phyloP scores from a whole-genome alignment of 2,113 vertebrate species.

The Isurus oxyrinchus region DNA sequence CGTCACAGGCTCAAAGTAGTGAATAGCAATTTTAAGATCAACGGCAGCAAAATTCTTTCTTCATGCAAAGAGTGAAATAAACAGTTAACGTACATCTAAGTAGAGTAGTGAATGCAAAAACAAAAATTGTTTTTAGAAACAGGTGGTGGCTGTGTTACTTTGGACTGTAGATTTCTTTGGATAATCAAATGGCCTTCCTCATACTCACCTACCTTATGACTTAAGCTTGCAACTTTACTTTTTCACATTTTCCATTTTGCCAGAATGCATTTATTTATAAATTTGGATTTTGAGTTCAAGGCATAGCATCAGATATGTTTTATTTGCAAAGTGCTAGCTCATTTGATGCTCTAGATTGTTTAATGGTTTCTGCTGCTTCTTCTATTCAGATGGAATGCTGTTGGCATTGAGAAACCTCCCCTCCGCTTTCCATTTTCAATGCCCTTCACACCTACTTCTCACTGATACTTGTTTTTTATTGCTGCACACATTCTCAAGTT shows the following conservation, averaged over 20 bases:
- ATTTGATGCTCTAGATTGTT: not conserved
- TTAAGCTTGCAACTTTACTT: not conserved
- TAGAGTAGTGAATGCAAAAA: not conserved
- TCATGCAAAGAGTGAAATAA: not conserved
- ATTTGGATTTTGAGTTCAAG: not conserved
- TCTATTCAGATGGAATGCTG: not conserved
- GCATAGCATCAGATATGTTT: not conserved
- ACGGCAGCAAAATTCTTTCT: not conserved
- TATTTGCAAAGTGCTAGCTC: not conserved
- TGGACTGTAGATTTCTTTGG: not conserved
- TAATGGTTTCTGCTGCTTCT: not conserved
- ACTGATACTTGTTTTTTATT: too few species aligned
- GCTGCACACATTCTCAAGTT: not conserved
- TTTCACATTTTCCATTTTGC: not conserved
- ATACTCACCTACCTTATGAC: not conserved
- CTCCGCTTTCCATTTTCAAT: not conserved
- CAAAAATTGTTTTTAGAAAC: not conserved
- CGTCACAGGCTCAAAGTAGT: not conserved
- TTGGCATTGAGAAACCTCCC: slow-evolving; percentile 38
- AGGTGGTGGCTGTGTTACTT: not conserved
- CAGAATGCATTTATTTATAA: not conserved
- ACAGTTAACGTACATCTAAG: not conserved
- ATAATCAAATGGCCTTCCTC: not conserved
- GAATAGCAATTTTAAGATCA: not conserved
- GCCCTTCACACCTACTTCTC: not conserved